Base-by-base conservation (phyloP, 2,888 invertebrate species). In the Drosophila cracens region DNA sequence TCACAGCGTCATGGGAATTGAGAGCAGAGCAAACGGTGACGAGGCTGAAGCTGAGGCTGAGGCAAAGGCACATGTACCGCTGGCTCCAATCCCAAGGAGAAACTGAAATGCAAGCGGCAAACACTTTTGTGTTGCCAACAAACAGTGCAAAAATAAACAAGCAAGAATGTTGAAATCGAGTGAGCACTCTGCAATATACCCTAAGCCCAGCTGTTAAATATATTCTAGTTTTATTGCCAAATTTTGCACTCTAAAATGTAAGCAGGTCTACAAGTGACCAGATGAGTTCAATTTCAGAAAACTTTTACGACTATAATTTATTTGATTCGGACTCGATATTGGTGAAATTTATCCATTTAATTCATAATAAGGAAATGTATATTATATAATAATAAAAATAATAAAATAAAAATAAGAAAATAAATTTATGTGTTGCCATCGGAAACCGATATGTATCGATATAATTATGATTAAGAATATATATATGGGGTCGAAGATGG, bases 1-100 rank as follows among this genome's bases (percentile, higher is more conserved):
- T 67, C 82, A 54, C 62, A 64, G 48, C 10, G 33, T 36, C 79
- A 16, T 58, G 78, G 82, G 77, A 78, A 78, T 78, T 56, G 31
- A 11, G 36, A 63, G 65, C 69, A 59, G 33, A 33, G 56, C 70
- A 61, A 70, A 67, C 36, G 63, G 48, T 59, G 64, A 63, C 67
- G 46, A 36, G 70, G 62, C 57, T 21, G 21, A 25, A 4, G 21
- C 18, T 18, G 4, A 27, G 62, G 8, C 43, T 38, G 29, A 57
- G 31, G 57, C 46, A 18, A 49, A 62, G 79, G 62, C 54, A 53
- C 61, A 79, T 67, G 61, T 65, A 76, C 58, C 57, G 34, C 76
- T 59, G 54, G 53, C 58, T 53, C 43, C 52, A 43, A 29, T 67
- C 46, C 66, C 54, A 36, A 59, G 46, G 49, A 49, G 36, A 18